These are phyloP conservation scores for Turnix velox DNA, from an alignment of 2,113 vertebrate species.

Conservation along the genomic window DNA sequence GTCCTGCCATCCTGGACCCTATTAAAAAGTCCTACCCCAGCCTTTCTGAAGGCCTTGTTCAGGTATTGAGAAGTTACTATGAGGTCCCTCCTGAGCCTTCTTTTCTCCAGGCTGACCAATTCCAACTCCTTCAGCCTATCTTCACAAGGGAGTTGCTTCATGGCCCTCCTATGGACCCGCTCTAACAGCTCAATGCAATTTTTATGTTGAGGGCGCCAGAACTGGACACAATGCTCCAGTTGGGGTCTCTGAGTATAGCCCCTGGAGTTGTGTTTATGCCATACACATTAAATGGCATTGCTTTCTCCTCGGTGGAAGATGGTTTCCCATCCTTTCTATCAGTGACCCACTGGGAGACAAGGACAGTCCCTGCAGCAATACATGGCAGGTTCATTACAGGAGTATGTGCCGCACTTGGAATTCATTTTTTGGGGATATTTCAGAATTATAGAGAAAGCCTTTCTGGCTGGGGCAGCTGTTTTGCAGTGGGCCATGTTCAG, in stretches of 20 bases:
- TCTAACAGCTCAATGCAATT: no score
- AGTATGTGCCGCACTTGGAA: rapidly evolving
- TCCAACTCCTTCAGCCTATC: no score
- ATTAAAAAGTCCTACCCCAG: no score
- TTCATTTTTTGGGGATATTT: not conserved
- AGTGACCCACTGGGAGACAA: rapidly evolving
- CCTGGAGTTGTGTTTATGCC: not conserved
- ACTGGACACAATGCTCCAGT: no score
- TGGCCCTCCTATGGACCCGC: no score
- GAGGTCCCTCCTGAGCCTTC: no score
- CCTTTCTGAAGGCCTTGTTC: no score
- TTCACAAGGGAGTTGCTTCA: no score
- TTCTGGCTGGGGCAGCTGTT: not conserved
- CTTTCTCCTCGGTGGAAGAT: rapidly evolving
- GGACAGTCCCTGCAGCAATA: rapidly evolving
- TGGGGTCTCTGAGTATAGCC: not conserved
- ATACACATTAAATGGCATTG: rapidly evolving
- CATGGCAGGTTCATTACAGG: rapidly evolving
- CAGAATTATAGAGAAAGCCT: not conserved
- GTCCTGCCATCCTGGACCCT: no score
- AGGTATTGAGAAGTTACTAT: no score
- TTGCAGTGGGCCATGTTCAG: not conserved
- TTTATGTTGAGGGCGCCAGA: no score
- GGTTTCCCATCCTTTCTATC: not conserved
- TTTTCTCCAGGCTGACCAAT: no score